A percentile compares a stretch with the other conserved stretches of the same genome.
These are phyloP conservation scores for Aramus guarauna DNA, from an alignment of 2,113 vertebrate genomes.

Conservation along the genomic window DNA sequence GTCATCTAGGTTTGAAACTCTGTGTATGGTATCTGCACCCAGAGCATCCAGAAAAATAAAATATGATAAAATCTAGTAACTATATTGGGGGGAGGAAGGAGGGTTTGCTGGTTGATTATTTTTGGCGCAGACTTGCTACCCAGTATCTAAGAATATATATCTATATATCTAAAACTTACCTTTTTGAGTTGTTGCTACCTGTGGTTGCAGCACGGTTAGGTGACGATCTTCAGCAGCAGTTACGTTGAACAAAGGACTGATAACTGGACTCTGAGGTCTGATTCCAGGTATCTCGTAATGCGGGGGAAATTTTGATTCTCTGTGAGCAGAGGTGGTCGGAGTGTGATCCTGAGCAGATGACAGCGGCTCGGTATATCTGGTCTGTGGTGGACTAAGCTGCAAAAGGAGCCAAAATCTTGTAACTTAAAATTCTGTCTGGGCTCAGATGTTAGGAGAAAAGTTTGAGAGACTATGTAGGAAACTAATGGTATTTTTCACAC, in stretches of 20 bases:
- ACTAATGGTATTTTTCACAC: not conserved
- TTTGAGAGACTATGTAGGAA: not conserved
- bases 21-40: not conserved
- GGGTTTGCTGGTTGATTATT: accelerated
- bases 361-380: not conserved
- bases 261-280: not conserved
- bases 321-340: not conserved
- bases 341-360: not conserved
- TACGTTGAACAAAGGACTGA: not conserved
- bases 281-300: not conserved
- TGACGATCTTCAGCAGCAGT: not conserved
- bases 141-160: too few relatives aligned
- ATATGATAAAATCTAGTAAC: not conserved
- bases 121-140: not conserved
- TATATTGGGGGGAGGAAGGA: not conserved
- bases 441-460: not conserved
- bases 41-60: not conserved
- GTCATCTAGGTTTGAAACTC: not conserved
- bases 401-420: not conserved
- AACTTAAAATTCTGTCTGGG: not conserved
- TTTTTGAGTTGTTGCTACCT: not conserved
- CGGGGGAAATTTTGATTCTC: not conserved
- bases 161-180: too few relatives aligned
- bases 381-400: not conserved
- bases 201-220: not conserved